Conservation (phyloP, 2,797 vertebrate species). For the Gambelia wislizenii region DNA sequence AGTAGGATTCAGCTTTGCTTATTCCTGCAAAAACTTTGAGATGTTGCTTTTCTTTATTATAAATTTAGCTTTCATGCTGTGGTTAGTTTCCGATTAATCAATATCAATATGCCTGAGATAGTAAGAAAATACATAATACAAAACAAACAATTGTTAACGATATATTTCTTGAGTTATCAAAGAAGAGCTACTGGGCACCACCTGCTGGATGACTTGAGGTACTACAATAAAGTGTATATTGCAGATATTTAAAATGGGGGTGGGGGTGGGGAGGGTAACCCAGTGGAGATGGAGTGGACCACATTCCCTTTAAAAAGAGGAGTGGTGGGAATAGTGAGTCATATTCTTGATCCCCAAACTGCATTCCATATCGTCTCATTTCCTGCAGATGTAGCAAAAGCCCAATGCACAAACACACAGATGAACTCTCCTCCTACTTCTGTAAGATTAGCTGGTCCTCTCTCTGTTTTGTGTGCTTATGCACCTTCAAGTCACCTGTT, state of each 20-base stretch:
- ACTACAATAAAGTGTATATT: slow-evolving; percentile 10
- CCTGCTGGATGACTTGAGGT: slow-evolving; percentile 45
- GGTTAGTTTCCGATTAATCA: not conserved
- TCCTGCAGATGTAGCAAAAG: not conserved
- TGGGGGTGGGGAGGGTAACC: too few species aligned
- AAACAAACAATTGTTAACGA: too few species aligned
- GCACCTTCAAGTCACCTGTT: too few species aligned
- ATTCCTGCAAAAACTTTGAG: not conserved
- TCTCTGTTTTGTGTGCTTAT: too few species aligned
- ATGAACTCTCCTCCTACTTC: not conserved
- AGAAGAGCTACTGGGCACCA: slow-evolving; percentile 45
- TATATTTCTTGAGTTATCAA: not conserved
- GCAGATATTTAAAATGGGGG: too few species aligned
- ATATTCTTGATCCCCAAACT: not conserved
- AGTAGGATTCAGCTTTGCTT: not conserved
- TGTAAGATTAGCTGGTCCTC: not conserved
- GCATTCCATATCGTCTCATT: not conserved
- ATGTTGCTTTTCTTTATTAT: not conserved
- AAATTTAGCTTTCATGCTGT: not conserved
- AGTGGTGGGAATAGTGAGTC: not conserved
- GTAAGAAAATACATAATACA: not conserved
- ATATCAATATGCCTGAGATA: not conserved
- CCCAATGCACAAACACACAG: too few species aligned
- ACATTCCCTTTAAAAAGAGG: not conserved
- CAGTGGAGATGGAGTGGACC: not conserved